Evolutionary conservation across 2,797 vertebrate species (phyloP), one percentile per base, ranked within the genome.

Genomic region (Cottoperca gobio): DNA sequence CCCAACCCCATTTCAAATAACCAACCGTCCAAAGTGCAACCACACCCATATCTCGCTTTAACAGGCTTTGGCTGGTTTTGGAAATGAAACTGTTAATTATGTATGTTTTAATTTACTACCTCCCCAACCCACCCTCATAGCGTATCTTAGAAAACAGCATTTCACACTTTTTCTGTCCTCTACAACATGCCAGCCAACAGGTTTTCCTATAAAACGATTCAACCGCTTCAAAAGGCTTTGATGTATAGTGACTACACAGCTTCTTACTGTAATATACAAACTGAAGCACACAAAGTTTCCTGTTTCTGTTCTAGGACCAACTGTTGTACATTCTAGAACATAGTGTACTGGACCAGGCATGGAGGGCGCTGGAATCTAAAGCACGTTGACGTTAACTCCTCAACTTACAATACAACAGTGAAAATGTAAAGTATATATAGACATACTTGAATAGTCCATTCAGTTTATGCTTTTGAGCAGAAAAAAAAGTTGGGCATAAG

Each of bases 21-120:
- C 78, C 79, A 84, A 76, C 73, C 57, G 14, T 85, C 81, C 67
- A 85, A 87, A 88, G 86, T 91, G 92, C 90, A 90, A 87, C 86
- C 89, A 78, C 83, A 89, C 85, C 83, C 79, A 81, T 81, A 55
- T 85, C 85, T 89, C 54, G 33, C 84, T 89, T 88, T 65, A 73
- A 93, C 89, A 93, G 84, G 89, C 88, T 93, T 93, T 92, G 92
- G 90, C 89, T 92, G 89, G 87, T 92, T 88, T 87, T 77, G 63
- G 63, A 90, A 93, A 87, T 84, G 68, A 88, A 76, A 88, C 73
- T 79, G 90, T 86, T 87, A 70, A 88, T 85, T 88, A 90, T 81
- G 86, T 85, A 83, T 82, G 81, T 82, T 86, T 81, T 90, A 88
- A 91, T 88, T 90, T 89, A 60, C 89, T 91, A 89, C 78, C 81